Conservation (phyloP, 2,797 vertebrate genomes). For the Pseudochirops cupreus region DNA sequence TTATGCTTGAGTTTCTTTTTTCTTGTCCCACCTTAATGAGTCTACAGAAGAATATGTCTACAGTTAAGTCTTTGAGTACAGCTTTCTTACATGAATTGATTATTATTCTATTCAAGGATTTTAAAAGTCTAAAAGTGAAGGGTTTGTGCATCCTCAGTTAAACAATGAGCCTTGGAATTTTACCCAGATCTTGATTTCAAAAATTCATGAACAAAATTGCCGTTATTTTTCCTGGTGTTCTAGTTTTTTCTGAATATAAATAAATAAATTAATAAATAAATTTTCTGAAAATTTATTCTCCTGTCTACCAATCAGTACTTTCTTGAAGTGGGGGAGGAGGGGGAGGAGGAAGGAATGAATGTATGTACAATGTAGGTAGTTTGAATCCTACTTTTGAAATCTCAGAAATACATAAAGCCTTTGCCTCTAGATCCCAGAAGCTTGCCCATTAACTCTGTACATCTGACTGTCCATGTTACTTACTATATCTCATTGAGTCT, state of each 20-base stretch:
- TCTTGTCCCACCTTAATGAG: conserved; percentile 39
- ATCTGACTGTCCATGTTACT: conserved; percentile 74
- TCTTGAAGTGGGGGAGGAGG: conserved; percentile 18
- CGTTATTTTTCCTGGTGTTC: conserved; percentile 59
- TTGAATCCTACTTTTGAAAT: conserved; percentile 70
- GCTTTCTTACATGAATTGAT: conserved; percentile 60
- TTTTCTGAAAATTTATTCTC: conserved; percentile 17
- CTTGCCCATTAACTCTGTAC: conserved; percentile 86
- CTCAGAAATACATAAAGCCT: conserved; percentile 77
- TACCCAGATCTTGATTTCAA: conserved; percentile 55
- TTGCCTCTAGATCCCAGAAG: conserved; percentile 88
- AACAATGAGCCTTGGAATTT: conserved; percentile 59
- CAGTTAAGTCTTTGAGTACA: conserved; percentile 48
- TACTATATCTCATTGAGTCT: conserved; percentile 83
- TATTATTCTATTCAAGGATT: conserved; percentile 68
- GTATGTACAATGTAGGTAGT: conserved; percentile 55
- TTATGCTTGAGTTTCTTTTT: conserved; percentile 53
- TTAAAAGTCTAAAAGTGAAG: conserved; percentile 58
- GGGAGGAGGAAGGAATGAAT: conserved; percentile 50
- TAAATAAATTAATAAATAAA: too few relatives aligned
- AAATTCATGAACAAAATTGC: conserved; percentile 49
- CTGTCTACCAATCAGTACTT: conserved; percentile 29
- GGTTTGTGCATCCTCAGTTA: conserved; percentile 53
- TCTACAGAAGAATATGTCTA: conserved; percentile 66
- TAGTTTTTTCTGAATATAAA: too few relatives aligned